Percentiles rank a stretch among this genome's conserved stretches.
Conservation (phyloP, 2,113 vertebrate genomes). For the Bos taurus region ARS-UCD2.0 NC_037336.1:69801501-69802000, state of each 20-base stretch:
- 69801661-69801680: neutral
- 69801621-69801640: neutral
- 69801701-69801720: neutral
- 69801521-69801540: constrained; percentile 84
- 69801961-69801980: neutral
- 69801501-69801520: constrained; percentile 50
- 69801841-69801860: neutral
- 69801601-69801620: neutral
- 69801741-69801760: neutral
- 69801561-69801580: constrained; percentile 93
- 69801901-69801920: neutral
- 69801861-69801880: neutral
- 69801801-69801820: neutral
- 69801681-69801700: neutral
- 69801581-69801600: neutral
- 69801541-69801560: constrained; percentile 89
- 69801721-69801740: neutral
- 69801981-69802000: neutral
- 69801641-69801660: neutral
- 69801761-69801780: neutral
- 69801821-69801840: neutral
- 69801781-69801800: neutral
- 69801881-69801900: neutral
- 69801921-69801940: neutral
- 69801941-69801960: neutral